Percentiles rank a stretch among this genome's conserved stretches.
Conservation (phyloP, 2,113 vertebrate genomes). For the Pongo pygmaeus region DNA sequence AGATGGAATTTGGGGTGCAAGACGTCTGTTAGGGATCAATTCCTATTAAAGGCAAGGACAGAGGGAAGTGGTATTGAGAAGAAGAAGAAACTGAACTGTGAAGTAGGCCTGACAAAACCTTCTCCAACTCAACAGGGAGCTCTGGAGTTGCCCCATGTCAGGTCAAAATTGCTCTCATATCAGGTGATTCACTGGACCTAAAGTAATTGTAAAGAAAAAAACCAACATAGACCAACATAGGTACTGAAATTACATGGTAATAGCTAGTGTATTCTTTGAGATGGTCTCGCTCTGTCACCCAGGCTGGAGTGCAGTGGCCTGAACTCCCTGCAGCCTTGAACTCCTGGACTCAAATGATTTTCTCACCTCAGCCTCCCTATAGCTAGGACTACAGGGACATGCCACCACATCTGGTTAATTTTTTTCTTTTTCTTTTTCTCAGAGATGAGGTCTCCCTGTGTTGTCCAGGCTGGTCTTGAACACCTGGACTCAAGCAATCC, state of each 20-base stretch:
- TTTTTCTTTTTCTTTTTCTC: too few species aligned
- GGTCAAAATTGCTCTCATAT: not conserved
- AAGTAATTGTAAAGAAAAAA: conserved; percentile 4
- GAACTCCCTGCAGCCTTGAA: too few species aligned
- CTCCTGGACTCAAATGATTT: too few species aligned
- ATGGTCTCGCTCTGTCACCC: too few species aligned
- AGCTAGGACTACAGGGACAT: too few species aligned
- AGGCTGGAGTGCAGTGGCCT: too few species aligned
- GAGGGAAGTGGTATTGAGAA: not conserved
- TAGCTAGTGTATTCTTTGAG: too few species aligned
- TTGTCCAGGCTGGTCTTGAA: too few species aligned
- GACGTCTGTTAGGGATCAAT: not conserved
- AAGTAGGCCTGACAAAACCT: not conserved
- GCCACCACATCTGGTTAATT: too few species aligned
- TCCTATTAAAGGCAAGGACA: not conserved
- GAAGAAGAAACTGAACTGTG: not conserved
- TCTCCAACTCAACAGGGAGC: not conserved
- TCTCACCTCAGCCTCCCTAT: too few species aligned
- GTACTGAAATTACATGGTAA: not conserved
- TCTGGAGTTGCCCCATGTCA: not conserved
- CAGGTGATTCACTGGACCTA: not conserved
- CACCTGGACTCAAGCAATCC: too few species aligned
- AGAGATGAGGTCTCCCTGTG: too few species aligned
- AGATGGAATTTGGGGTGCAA: not conserved
- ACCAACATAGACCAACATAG: not conserved